Conservation (phyloP, 1,140 invertebrate species). For the Pseudachorutes palmiensis region DNA sequence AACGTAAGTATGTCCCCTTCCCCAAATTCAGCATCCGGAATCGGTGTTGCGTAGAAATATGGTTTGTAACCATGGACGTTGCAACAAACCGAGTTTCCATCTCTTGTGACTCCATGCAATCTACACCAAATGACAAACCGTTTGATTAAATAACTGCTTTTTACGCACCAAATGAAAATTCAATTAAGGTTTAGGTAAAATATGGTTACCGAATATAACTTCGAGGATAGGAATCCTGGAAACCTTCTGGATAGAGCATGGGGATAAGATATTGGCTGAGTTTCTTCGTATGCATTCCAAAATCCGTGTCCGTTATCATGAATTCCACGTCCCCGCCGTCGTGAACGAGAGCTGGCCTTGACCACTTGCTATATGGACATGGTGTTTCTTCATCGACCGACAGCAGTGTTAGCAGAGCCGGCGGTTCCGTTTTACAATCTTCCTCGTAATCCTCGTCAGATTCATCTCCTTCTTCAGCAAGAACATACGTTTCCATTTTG, state of each 20-base stretch:
- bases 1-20: conserved; percentile 4
- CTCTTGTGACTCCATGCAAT: conserved; percentile 5
- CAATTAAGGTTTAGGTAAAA: background rate
- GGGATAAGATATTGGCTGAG: background rate
- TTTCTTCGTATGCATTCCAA: background rate
- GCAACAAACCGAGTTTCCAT: conserved; percentile 17
- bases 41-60: conserved; percentile 32
- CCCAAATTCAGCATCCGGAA: conserved; percentile 8
- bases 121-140: conserved; percentile 6
- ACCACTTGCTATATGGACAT: background rate
- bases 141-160: too few relatives aligned
- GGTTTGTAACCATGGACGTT: conserved; percentile 27
- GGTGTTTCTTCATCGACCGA: background rate
- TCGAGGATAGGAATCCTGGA: background rate
- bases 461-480: conserved; percentile 4
- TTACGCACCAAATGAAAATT: background rate
- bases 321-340: background rate
- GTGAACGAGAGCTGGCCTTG: background rate
- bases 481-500: conserved; percentile 2
- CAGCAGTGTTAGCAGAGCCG: background rate
- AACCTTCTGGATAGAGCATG: background rate
- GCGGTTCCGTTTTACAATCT: background rate
- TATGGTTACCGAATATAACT: background rate
- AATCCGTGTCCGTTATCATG: conserved; percentile 5
- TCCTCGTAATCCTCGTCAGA: background rate